Evolutionary conservation across 2,113 vertebrate species (phyloP), one percentile per base, ranked within the genome.

Genomic region (Amazona vittata): DNA sequence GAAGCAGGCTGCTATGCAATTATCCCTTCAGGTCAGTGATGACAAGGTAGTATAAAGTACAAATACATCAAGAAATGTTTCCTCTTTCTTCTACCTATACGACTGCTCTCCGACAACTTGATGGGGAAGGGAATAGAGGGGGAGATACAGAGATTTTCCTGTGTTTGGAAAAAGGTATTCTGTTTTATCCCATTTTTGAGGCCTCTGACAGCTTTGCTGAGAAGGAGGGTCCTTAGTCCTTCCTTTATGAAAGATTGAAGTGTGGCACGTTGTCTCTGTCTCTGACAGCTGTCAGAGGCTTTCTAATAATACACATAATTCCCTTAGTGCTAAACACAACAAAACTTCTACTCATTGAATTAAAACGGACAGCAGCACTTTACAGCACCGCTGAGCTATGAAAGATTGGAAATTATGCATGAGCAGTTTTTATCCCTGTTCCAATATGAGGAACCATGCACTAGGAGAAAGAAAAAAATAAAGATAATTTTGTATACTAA

Each of bases 371-470:
- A 5, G 43, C 71, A 64, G 12, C 81, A 68, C 39, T 94, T 57
- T 83, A 49, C 60, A 75, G 92, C 71, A 65, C 70, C 3, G 1
- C 78, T 84, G 90, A 93, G 59, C 87, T 70, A 76, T 89, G 52
- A 92, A 96, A 90, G 59, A 95, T 91, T 90, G 50, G 68, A 93
- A 96, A 93, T 63, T 73, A 93, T 37, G 15, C 55, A 80, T 92
- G 90, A 93, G 44, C 44, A 78, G 26, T 55, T 96, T 94, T 83
- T 63, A 89, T 91, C 73, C 86, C 86, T 87, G 21, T 82, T 85
- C 83, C 6, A 8, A 47, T 83, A 55, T 59, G 47, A 50, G 60
- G 53, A 96, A 83, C 33, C 53, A 35, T 37, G 31, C 41, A 31
- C 35, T 16, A 79, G 63, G 6, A 47, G 52, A 46, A 43, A 57